Evolutionary conservation across 2,888 invertebrate genomes (phyloP), one percentile per base, ranked within the genome.

Genomic region (Polyommatus iphigenia): DNA sequence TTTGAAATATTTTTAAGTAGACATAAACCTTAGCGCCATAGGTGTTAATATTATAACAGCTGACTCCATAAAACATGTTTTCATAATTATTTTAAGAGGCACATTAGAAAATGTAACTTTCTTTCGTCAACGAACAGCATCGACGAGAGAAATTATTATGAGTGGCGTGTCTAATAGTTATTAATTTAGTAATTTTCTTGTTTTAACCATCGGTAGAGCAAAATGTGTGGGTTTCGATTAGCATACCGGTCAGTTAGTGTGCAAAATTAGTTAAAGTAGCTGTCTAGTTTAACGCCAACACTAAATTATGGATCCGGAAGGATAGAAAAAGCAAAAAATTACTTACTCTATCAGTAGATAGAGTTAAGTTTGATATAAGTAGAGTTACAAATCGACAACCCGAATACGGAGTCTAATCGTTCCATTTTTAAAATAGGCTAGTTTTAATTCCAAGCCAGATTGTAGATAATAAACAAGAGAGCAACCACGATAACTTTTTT

Each of bases 81-180:
- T 32, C 15, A 71, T 77, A 77, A 77, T 71, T 46, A 77, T 72
- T 41, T 41, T 41, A 72, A 72, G 10, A 72, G 50, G 29, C 75
- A 54, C 75, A 54, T 75, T 75, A 75, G 75, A 75, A 75, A 75
- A 54, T 75, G 50, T 75, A 29, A 75, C 75, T 75, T 75, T 75
- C 75, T 50, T 75, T 75, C 75, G 50, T 75, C 15, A 29, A 67
- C 29, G 15, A 29, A 18, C 67, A 67, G 0, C 67, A 18, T 67
- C 29, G 29, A 75, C 29, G 29, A 18, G 75, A 75, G 75, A 73
- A 75, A 29, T 18, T 50, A 29, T 7, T 50, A 29, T 7, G 8
- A 75, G 54, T 41, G 29, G 67, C 67, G 67, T 67, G 67, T 32
- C 67, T 67, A 67, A 67, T 67, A 67, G 67, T 29, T 67, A 67